Percentiles rank a stretch among this genome's conserved stretches.
Evolutionary conservation across 2,888 invertebrate species (phyloP).

Genomic region (Melinaea marsaeus): DNA sequence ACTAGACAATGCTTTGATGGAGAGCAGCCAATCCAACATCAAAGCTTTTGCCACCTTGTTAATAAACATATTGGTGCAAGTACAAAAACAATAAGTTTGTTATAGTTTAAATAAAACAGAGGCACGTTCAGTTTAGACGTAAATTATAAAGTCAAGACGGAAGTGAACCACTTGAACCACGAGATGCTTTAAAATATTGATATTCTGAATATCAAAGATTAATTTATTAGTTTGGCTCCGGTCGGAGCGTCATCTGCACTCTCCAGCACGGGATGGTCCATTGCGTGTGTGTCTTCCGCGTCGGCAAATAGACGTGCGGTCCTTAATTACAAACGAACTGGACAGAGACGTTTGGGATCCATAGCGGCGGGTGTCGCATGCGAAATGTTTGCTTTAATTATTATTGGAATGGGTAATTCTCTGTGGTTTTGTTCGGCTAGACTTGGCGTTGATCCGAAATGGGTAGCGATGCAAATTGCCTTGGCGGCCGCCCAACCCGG

Average conservation of each 20-base stretch:
- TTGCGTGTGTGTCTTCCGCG: constrained; percentile 74
- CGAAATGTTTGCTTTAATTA: constrained; percentile 78
- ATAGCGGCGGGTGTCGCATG: constrained; percentile 72
- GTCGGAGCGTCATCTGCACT: constrained; percentile 39
- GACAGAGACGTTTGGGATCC: constrained; percentile 69
- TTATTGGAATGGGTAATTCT: constrained; percentile 79
- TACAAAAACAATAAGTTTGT: not conserved
- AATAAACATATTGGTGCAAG: constrained; percentile 43
- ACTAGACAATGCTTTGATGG: constrained; percentile 45
- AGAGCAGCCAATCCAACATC: constrained; percentile 59
- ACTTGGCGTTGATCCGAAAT: constrained; percentile 78
- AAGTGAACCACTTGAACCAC: constrained; percentile 38
- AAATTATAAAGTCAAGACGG: constrained; percentile 59
- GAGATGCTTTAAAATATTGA: constrained; percentile 69
- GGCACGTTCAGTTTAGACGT: no score
- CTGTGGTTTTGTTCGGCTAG: constrained; percentile 78
- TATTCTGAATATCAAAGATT: constrained; percentile 75
- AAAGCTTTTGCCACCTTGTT: constrained; percentile 64
- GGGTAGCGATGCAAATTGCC: constrained; percentile 78
- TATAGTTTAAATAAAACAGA: no score
- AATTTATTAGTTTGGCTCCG: constrained; percentile 68
- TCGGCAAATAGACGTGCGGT: constrained; percentile 73
- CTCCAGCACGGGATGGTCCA: constrained; percentile 68
- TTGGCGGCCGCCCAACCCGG: constrained; percentile 76
- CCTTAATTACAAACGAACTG: constrained; percentile 64